phyloP scores from a whole-genome alignment of 2,113 vertebrate species.

The Leucopternis melanops region DNA sequence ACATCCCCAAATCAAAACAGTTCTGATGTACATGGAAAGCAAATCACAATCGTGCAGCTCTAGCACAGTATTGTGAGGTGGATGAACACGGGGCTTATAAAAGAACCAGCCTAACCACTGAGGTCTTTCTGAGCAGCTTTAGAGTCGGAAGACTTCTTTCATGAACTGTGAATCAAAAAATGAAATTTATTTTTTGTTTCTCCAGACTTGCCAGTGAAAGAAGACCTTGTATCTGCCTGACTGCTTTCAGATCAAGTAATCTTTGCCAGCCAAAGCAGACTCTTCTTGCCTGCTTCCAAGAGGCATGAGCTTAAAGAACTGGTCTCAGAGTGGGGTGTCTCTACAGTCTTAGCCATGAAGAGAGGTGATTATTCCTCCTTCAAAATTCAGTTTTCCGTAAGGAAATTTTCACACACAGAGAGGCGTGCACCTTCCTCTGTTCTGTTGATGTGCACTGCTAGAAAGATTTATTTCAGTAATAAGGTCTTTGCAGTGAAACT shows the following conservation, averaged over 20 bases:
- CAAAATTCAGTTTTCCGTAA: neutral
- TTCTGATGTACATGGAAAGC: neutral
- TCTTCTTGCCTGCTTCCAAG: constrained; percentile 1
- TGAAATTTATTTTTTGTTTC: neutral
- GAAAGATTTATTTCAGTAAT: constrained; percentile 63
- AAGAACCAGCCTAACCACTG: neutral
- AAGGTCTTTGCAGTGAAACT: constrained; percentile 50
- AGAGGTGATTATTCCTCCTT: constrained; percentile 40
- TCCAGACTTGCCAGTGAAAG: neutral
- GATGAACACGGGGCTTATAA: neutral
- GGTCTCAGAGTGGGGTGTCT: neutral
- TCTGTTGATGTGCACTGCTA: neutral
- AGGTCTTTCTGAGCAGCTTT: neutral
- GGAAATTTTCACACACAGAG: neutral
- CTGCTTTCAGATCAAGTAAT: neutral
- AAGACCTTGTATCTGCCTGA: neutral
- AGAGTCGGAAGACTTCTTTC: neutral
- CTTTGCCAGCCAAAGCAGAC: constrained; percentile 25
- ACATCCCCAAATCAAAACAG: neutral
- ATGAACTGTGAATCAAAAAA: neutral
- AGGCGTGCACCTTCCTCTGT: neutral
- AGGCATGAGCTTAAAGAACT: constrained; percentile 10
- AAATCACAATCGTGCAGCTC: neutral
- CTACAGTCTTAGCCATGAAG: neutral
- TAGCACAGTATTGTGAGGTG: neutral